Conservation (phyloP, 2,113 vertebrate genomes). For the Esox niger region DNA sequence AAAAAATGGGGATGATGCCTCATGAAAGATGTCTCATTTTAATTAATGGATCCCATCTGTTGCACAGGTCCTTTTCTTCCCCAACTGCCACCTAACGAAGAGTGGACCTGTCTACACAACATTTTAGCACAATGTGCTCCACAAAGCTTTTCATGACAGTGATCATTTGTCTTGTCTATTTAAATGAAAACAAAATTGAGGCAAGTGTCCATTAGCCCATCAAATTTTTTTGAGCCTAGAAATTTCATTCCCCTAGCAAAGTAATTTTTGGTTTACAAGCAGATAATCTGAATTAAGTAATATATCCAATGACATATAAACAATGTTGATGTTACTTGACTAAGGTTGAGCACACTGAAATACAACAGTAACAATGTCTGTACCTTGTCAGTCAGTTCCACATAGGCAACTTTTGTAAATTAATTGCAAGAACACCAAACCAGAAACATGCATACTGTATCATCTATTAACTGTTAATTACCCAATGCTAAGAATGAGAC, state of each 20-base stretch:
- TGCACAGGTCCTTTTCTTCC: conserved; percentile 55
- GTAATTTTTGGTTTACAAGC: background rate
- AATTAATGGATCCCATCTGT: conserved; percentile 67
- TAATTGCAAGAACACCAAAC: no score
- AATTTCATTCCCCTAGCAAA: background rate
- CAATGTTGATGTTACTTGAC: no score
- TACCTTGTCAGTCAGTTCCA: background rate
- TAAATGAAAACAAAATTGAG: background rate
- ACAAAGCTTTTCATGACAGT: conserved; percentile 29
- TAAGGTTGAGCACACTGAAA: background rate
- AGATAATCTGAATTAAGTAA: background rate
- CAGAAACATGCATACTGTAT: conserved; percentile 29
- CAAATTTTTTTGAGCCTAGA: background rate
- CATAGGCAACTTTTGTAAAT: background rate
- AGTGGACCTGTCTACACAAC: conserved; percentile 35
- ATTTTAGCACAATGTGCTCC: conserved; percentile 45
- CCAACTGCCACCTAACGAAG: conserved; percentile 51
- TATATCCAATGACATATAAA: background rate
- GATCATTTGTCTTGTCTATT: conserved; percentile 34
- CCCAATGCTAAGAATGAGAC: conserved; percentile 38
- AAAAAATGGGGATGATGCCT: conserved; percentile 61
- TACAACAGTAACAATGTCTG: background rate
- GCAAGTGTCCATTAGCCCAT: background rate
- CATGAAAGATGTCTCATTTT: conserved; percentile 70
- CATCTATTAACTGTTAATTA: conserved; percentile 47